Evolutionary conservation across 2,113 vertebrate species (phyloP).

Genomic region (Perca flavescens): DNA sequence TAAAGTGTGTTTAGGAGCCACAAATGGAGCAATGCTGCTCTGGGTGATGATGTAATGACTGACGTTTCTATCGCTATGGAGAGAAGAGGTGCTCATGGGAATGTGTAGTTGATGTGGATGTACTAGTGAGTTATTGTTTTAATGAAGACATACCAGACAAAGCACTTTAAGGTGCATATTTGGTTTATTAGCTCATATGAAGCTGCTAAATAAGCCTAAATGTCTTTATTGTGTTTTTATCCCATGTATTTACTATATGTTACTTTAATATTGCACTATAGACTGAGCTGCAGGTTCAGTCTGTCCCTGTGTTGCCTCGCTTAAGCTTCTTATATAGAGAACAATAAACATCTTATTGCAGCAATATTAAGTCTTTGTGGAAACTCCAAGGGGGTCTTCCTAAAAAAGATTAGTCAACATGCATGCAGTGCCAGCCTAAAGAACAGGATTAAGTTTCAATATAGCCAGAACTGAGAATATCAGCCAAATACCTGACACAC

Average conservation of each 20-base stretch:
- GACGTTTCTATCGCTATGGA: conserved; percentile 1
- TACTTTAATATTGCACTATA: conserved; percentile 7
- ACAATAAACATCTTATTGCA: conserved; percentile 54
- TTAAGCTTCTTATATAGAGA: conserved; percentile 27
- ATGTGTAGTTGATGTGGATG: conserved; percentile 33
- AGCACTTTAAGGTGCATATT: conserved; percentile 36
- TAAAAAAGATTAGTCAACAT: conserved; percentile 36
- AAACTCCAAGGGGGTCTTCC: conserved; percentile 48
- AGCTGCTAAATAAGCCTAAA: conserved; percentile 6
- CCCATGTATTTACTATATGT: conserved; percentile 6
- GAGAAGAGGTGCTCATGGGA: conserved; percentile 57
- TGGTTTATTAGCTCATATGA: conserved; percentile 2
- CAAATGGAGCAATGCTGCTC: conserved; percentile 41
- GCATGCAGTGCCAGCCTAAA: conserved; percentile 46
- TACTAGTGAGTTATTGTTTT: conserved; percentile 36
- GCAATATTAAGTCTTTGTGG: conserved; percentile 42
- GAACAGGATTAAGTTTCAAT: conserved; percentile 69
- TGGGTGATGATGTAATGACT: conserved; percentile 57
- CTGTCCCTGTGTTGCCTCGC: background rate
- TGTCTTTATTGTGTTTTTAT: conserved; percentile 33
- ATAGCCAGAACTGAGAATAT: conserved; percentile 23
- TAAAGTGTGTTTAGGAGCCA: conserved; percentile 43
- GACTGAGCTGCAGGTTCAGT: background rate
- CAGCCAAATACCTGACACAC: conserved; percentile 40
- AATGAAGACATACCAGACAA: conserved; percentile 36